Conservation (phyloP, 2,113 vertebrate species). For the Silurus glanis region DNA sequence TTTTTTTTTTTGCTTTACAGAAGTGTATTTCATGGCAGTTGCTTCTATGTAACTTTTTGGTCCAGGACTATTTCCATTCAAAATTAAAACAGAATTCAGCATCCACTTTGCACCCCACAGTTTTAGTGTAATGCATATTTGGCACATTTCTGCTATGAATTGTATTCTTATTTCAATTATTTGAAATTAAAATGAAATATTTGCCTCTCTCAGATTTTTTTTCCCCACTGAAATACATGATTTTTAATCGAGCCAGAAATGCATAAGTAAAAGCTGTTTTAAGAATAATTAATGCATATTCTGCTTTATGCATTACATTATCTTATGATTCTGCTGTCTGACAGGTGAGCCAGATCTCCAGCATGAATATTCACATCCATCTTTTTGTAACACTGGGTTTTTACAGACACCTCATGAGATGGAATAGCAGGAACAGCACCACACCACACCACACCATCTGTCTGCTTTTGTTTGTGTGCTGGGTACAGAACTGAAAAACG, state of each 20-base stretch:
- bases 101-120: not conserved
- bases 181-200: not conserved
- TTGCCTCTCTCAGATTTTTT: not conserved
- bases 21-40: not conserved
- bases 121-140: not conserved
- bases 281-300: conserved; percentile 1
- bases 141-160: not conserved
- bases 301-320: not conserved
- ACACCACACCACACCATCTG: conserved; percentile 15
- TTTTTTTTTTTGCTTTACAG: not conserved
- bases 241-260: not conserved
- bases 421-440: conserved; percentile 11
- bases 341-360: conserved; percentile 15
- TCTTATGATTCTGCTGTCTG: not conserved
- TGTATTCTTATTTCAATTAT: not conserved
- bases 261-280: not conserved
- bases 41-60: not conserved
- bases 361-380: conserved; percentile 17
- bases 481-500: not conserved
- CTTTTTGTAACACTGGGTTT: conserved; percentile 13
- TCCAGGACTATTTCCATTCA: not conserved
- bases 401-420: conserved; percentile 7
- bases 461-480: conserved; percentile 25
- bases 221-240: no score
- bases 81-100: not conserved